phyloP scores from a whole-genome alignment of 2,888 invertebrate genomes.

The Philereme vetulata region DNA sequence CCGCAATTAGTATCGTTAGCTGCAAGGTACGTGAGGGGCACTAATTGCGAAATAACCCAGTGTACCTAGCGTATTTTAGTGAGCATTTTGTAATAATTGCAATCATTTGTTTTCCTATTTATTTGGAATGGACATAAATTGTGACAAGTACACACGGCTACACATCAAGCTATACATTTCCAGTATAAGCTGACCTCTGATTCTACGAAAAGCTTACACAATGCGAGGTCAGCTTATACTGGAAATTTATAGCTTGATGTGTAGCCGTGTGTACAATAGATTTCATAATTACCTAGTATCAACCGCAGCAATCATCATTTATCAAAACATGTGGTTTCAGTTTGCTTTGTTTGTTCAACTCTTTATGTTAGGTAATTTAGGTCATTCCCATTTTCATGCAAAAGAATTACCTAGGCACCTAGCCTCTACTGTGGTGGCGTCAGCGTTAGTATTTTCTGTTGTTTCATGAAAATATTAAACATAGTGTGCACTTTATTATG shows the following conservation, averaged over 20 bases:
- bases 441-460: constrained; percentile 20
- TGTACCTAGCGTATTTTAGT: background rate
- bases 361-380: constrained; percentile 34
- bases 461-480: constrained; percentile 9
- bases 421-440: constrained; percentile 7
- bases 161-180: too few relatives aligned
- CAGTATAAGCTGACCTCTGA: too few relatives aligned
- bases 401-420: constrained; percentile 30
- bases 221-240: too few relatives aligned
- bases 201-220: too few relatives aligned
- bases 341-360: constrained; percentile 22
- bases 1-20: background rate
- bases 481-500: constrained; percentile 1
- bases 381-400: constrained; percentile 34
- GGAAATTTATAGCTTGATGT: too few relatives aligned
- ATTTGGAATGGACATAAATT: constrained; percentile 5
- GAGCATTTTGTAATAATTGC: constrained; percentile 2
- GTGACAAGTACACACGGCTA: too few relatives aligned
- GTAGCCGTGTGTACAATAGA: too few relatives aligned
- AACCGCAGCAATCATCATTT: constrained; percentile 33
- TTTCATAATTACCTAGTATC: constrained; percentile 17
- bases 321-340: constrained; percentile 32
- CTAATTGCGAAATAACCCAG: constrained; percentile 6
- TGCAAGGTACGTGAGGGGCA: background rate
- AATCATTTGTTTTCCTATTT: constrained; percentile 5